A percentile compares a stretch with the other conserved stretches of the same genome.
Conservation (phyloP, 1,140 invertebrate genomes). For the Halyomorpha halys region DNA sequence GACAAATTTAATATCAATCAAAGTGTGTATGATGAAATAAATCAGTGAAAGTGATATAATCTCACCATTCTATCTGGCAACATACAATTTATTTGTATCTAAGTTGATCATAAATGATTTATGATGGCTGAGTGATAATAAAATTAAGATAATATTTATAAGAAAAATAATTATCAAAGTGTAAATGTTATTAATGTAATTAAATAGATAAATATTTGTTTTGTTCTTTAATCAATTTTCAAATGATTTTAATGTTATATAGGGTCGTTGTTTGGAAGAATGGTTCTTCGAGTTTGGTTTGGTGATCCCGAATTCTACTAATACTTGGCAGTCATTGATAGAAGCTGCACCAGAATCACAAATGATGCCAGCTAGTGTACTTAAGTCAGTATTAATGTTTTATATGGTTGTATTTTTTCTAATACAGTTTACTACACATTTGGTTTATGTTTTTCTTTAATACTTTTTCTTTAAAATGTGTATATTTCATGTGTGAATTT, state of each 20-base stretch:
- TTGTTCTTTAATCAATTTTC: neutral
- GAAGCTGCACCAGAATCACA: constrained; percentile 98
- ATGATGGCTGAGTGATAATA: no score
- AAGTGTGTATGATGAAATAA: no score
- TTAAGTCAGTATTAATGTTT: constrained; percentile 58
- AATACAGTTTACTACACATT: no score
- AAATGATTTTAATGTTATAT: constrained; percentile 18
- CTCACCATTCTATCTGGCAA: no score
- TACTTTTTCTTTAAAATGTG: neutral
- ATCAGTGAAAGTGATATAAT: no score
- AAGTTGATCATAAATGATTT: no score
- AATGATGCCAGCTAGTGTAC: constrained; percentile 97
- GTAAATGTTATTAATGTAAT: neutral
- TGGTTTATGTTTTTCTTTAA: neutral
- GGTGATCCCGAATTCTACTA: constrained; percentile 96
- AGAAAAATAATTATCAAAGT: no score
- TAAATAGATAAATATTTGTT: neutral
- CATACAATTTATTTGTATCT: no score
- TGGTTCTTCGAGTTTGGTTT: constrained; percentile 99
- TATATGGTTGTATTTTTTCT: neutral
- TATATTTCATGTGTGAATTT: neutral
- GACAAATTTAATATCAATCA: no score
- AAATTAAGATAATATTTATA: no score
- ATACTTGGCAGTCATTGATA: constrained; percentile 97
- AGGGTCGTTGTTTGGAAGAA: constrained; percentile 79